Percentiles rank a stretch among this genome's conserved stretches.
These are phyloP conservation scores for Rhizomys pruinosus DNA, from an alignment of 2,113 vertebrate genomes.

Conservation along the genomic window DNA sequence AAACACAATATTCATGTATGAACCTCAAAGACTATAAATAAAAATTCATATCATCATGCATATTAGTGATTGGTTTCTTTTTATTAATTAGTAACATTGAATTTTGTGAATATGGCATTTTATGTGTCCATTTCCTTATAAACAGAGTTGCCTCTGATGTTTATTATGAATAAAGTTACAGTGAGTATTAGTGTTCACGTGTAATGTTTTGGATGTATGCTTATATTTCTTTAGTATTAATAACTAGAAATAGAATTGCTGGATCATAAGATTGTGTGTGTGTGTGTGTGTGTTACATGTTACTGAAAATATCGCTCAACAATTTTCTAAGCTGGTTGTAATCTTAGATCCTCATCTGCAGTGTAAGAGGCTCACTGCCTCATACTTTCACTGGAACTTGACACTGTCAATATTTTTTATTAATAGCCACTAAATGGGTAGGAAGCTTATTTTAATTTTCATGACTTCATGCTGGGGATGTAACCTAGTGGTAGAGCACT, in stretches of 20 bases:
- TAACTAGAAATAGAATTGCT: not conserved
- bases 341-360: too few species aligned
- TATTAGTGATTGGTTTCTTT: too few species aligned
- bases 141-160: not conserved
- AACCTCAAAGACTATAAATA: too few species aligned
- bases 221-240: not conserved
- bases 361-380: too few species aligned
- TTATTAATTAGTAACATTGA: too few species aligned
- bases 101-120: too few species aligned
- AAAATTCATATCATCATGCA: too few species aligned
- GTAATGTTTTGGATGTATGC: not conserved
- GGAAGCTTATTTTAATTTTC: not conserved
- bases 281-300: too few species aligned
- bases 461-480: too few species aligned
- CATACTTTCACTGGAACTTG: not conserved
- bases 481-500: too few species aligned
- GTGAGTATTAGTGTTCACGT: not conserved
- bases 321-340: too few species aligned
- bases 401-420: not conserved
- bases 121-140: not conserved
- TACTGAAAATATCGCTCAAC: not conserved
- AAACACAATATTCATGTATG: too few species aligned
- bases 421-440: not conserved
- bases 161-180: not conserved
- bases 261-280: not conserved